These are phyloP conservation scores for Myrmecobius fasciatus DNA, from an alignment of 2,113 vertebrate genomes.

Conservation along the genomic window DNA sequence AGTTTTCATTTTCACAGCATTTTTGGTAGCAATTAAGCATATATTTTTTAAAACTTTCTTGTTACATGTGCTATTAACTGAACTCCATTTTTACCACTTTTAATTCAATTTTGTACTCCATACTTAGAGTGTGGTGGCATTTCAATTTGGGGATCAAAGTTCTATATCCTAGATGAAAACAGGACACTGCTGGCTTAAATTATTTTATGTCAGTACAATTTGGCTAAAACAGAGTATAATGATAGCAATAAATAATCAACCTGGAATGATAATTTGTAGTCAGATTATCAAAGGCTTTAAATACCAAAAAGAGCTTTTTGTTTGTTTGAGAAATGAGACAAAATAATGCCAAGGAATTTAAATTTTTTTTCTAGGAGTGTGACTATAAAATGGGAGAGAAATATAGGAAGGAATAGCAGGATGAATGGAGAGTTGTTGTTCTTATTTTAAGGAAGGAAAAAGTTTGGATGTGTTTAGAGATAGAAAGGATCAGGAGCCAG, in stretches of 20 bases:
- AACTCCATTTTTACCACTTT: conserved; percentile 46
- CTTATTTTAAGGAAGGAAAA: neutral
- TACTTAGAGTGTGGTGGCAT: neutral
- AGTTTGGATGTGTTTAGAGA: neutral
- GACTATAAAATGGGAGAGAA: neutral
- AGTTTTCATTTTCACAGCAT: conserved; percentile 68
- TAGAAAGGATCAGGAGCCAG: neutral
- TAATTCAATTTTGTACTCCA: conserved; percentile 34
- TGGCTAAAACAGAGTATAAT: neutral
- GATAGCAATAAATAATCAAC: neutral
- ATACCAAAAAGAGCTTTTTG: neutral
- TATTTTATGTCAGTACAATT: neutral
- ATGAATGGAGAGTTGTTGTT: neutral
- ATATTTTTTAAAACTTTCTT: conserved; percentile 60
- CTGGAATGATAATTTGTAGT: neutral
- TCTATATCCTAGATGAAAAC: neutral
- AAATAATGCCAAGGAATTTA: neutral
- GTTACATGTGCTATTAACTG: neutral
- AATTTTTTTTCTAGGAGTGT: neutral
- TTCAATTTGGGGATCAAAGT: neutral
- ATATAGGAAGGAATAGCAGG: neutral
- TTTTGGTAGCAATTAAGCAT: conserved; percentile 69
- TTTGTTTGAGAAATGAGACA: neutral
- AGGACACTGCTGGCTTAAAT: neutral
- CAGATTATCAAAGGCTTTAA: neutral